Base-by-base conservation (phyloP, 2,113 vertebrate genomes). In the Columba janthina region DNA sequence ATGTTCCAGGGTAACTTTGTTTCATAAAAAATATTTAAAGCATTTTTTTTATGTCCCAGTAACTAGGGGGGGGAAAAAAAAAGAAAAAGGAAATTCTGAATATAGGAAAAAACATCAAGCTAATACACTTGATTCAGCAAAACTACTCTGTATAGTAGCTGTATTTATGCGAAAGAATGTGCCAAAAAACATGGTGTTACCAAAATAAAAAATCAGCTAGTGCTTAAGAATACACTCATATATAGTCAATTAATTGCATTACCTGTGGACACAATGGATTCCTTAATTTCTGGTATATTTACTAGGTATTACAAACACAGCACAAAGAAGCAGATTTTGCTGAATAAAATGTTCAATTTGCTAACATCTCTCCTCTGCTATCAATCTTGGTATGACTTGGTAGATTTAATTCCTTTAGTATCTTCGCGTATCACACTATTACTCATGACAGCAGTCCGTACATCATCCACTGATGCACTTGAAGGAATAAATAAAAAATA, bases 401-500 rank as follows among this genome's bases (percentile, higher is more conserved):
- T 58, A 66, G 7, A 18, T 14, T 34, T 2, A 28, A 11, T 11
- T 46, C 60, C 71, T 93, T 17, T 4, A 14, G 12, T 64, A 46
- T 25, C n/a, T 87, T 75, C 17, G 1, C 21, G 10, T 67, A 36
- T 31, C 36, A 58, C 25, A 80, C 53, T 69, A 19, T 84, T 69
- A 15, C 38, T 90, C 38, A 15, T 44, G 26, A 25, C 83, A 88
- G 60, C 48, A 90, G 34, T 19, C 56, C 22, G n/a, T 85, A 36
- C 21, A 88, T 79, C 54, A 91, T 15, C 54, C 51, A 62, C 32
- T 28, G 24, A 83, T 24, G 34, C 7, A 60, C 18, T 44, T 51
- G 38, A 79, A 66, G 13, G 25, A 70, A 93, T 85, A 93, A 85
- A 96, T 73, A 77, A 93, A 70, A 87, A 80, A 56, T 14, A 70